Base-by-base conservation (phyloP, 2,113 vertebrate genomes). In the Cyphomyrus discorhynchus region DNA sequence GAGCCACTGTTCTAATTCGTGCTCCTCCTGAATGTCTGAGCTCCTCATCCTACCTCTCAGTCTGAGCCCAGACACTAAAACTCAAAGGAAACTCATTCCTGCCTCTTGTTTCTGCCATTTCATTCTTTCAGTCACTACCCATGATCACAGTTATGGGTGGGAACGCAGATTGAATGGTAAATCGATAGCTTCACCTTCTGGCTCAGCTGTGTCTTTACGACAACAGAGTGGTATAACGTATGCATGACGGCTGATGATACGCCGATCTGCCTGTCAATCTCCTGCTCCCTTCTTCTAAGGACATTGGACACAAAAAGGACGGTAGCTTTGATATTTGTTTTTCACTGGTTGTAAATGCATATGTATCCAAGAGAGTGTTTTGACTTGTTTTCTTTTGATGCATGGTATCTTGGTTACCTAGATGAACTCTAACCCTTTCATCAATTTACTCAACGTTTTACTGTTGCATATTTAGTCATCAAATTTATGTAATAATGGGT, bases 281-380 rank as follows among this genome's bases (percentile, higher is more conserved):
- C 56, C 56, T 62, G 56, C 21, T 9, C 56, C 56, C 56, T 8
- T 62, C 21, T n/a, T n/a, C 56, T 3, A 19, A 15, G 35, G 15
- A 13, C 35, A 42, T 8, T 42, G 31, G 15, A 80, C 35, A 19
- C 74, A 80, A 80, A 42, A 42, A 42, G 13, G 35, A 74, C 10
- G 66, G n/a, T 15, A 35, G n/a, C 66, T 74, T 27, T 74, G 66
- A 80, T 70, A 42, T 80, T 80, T 42, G 31, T 80, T 80, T 42
- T 6, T 70, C 31, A 15, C 35, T 19, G 24, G 10, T 86, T 49
- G 82, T 85, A 85, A 85, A 85, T 10, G 15, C 35, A 80, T 35
- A 80, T 49, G 83, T 50, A 86, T 15, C 83, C n/a, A 86, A 86
- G 83, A 50, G 83, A 27, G 47, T 47, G 45, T 86, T 86, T 86